Evolutionary conservation across 1,140 invertebrate genomes (phyloP), one percentile per base, ranked within the genome.

Genomic region (Listronotus oregonensis): DNA sequence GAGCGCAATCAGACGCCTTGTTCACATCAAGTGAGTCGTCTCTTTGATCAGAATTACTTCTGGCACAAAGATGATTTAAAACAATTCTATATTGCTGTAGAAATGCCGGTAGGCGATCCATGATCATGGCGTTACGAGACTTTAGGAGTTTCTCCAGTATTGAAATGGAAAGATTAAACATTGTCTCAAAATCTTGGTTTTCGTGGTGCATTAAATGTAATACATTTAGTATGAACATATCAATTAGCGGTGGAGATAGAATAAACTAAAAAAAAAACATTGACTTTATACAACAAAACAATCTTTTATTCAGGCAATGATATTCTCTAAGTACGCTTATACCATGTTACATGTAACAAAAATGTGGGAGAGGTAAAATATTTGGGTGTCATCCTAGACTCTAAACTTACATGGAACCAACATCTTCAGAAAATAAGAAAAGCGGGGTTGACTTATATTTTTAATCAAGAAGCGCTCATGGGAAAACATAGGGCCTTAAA

Each of bases 91-190:
- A 78, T 31, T 72, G 65, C 60, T 75, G 69, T 31, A 77, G 57
- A 67, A 66, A 78, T 5, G 67, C 39, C 8, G 75, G 70, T 47
- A 78, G 55, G 15, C 75, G 63, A 62, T 77, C 77, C 68, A 71
- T 71, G 5, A 77, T 65, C 18, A 78, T 44, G 7, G 73, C 56
- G 49, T 74, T 73, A 17, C 75, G 64, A 44, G 67, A 59, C 64
- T 73, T 77, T 43, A 77, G 49, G 40, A 76, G 58, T 42, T 43
- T 62, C 46, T 75, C 75, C 42, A 78, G 43, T 15, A 75, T 34
- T 37, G 66, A 37, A 12, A 74, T 60, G 21, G 70, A 40, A 17
- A 50, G 37, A 27, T 40, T 61, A 50, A 68, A 77, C 6, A 42
- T 46, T 11, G 27, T 21, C 32, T 67, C 51, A 47, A 76, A 76